Evolutionary conservation across 2,888 invertebrate species (phyloP).

Genomic region (Xiphydria camelus): DNA sequence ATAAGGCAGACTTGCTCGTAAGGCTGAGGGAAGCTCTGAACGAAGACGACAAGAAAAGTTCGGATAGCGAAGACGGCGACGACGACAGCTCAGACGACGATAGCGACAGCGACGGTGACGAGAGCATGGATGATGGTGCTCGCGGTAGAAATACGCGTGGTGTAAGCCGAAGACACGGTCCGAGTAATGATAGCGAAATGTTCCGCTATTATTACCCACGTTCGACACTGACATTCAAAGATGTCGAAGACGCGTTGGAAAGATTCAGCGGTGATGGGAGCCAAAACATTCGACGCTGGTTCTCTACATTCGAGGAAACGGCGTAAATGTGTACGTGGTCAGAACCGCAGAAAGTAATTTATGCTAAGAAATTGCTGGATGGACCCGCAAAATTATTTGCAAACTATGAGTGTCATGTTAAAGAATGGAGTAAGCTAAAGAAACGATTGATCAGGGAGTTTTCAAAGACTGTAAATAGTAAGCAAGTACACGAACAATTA

Average conservation of each 20-base stretch:
- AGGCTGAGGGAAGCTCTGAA: conserved; percentile 1
- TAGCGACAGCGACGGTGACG: background rate
- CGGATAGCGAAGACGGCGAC: background rate
- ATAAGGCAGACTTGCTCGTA: too few species aligned
- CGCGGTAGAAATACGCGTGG: background rate
- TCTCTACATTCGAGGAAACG: too few species aligned
- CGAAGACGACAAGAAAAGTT: background rate
- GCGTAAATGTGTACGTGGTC: too few species aligned
- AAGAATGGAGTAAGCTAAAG: conserved; percentile 3
- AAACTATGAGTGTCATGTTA: background rate
- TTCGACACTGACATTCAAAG: background rate
- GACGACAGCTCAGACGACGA: background rate
- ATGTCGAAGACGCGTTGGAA: background rate
- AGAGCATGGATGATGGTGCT: background rate
- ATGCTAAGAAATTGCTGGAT: background rate
- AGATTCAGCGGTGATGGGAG: conserved; percentile 1
- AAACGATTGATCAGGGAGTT: background rate
- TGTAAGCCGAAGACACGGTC: background rate
- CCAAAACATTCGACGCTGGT: too few species aligned
- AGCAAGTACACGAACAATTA: conserved; percentile 4
- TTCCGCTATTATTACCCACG: too few species aligned
- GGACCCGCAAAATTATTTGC: conserved; percentile 1
- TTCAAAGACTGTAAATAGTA: background rate
- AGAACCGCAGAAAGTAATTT: background rate
- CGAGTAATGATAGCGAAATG: too few species aligned